phyloP scores from a whole-genome alignment of 2,797 vertebrate genomes.

The Antrozous pallidus region DNA sequence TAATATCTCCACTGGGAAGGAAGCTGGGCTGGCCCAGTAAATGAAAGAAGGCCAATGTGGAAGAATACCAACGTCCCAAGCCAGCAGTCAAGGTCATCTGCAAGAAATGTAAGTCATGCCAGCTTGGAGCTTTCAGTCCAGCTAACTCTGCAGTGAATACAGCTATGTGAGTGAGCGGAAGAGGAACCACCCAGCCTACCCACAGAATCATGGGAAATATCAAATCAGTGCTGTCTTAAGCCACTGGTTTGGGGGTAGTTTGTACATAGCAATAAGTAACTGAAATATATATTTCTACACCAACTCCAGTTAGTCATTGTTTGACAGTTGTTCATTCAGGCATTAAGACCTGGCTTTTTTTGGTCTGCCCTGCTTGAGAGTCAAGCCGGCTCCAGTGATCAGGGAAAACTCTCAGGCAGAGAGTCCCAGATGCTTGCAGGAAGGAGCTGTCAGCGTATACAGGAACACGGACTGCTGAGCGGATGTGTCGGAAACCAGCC shows the following conservation, averaged over 20 bases:
- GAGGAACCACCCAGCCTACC: neutral
- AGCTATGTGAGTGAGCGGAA: neutral
- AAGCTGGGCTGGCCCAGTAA: neutral
- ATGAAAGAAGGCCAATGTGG: neutral
- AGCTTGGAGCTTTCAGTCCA: neutral
- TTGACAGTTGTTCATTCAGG: neutral
- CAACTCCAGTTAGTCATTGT: neutral
- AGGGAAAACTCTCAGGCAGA: neutral
- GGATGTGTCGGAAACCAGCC: neutral
- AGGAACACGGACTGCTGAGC: neutral
- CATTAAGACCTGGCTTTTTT: constrained; percentile 1
- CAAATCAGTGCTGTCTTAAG: neutral
- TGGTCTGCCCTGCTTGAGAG: neutral
- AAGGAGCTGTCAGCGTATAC: neutral
- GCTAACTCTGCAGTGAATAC: neutral
- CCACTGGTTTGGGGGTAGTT: neutral
- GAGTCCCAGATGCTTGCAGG: neutral
- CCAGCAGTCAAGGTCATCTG: neutral
- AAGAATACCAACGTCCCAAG: neutral
- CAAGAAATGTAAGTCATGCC: neutral
- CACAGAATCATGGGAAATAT: neutral
- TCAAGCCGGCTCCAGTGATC: neutral
- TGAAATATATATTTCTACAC: neutral
- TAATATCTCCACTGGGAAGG: neutral
- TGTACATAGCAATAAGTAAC: neutral